Percentiles rank a stretch among this genome's conserved stretches.
These are phyloP conservation scores for Aphodius sticticus DNA, from an alignment of 2,888 invertebrate genomes.

Conservation along the genomic window DNA sequence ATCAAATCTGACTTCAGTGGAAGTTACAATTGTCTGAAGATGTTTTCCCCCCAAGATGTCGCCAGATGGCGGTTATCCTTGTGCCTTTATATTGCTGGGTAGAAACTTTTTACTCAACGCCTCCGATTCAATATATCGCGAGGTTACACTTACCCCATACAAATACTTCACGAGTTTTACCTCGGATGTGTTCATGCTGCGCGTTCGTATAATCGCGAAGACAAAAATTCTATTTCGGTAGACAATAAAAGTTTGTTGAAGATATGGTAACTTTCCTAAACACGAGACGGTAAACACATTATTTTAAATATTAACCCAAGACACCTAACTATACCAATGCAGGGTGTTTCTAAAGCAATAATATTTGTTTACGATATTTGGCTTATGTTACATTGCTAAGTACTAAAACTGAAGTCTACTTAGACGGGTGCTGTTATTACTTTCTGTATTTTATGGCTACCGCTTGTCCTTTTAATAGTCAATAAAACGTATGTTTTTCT, in stretches of 20 bases:
- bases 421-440: background rate
- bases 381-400: background rate
- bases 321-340: background rate
- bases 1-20: background rate
- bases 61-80: background rate
- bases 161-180: background rate
- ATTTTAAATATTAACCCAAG: background rate
- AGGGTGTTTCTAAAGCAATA: background rate
- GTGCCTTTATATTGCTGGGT: background rate
- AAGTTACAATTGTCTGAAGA: background rate
- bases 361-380: background rate
- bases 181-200: background rate
- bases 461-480: background rate
- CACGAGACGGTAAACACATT: background rate
- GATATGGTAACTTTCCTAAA: background rate
- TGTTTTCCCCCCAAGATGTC: background rate
- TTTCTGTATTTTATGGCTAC: background rate
- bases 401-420: background rate
- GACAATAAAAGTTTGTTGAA: background rate
- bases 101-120: background rate
- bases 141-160: background rate
- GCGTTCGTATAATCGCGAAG: background rate
- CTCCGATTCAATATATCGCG: background rate
- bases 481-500: background rate
- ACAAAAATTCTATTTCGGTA: background rate